Evolutionary conservation across 2,113 vertebrate genomes (phyloP).

Genomic region (Mesoclemmys tuberculata): DNA sequence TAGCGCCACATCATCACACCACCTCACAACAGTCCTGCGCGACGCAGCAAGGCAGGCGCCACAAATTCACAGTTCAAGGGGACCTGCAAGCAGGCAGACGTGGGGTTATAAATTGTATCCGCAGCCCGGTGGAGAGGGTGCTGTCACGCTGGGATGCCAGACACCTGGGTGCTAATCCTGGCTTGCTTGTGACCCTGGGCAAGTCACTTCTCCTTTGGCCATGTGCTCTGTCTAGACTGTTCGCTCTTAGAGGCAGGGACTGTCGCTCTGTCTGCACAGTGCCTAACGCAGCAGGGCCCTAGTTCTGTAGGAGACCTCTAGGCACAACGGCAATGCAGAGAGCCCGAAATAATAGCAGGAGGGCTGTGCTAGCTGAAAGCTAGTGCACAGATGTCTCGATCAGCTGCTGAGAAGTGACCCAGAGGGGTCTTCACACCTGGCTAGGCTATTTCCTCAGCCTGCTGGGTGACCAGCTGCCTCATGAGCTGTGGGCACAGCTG

Average conservation of each 20-base stretch:
- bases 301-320: neutral
- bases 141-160: neutral
- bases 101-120: too few species aligned
- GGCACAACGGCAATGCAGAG: too few species aligned
- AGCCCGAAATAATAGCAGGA: neutral
- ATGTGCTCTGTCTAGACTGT: too few species aligned
- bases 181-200: neutral
- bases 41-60: neutral
- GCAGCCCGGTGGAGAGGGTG: neutral
- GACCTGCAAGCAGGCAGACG: too few species aligned
- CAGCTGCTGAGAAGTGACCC: rapidly evolving
- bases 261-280: neutral
- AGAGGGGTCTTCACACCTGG: neutral
- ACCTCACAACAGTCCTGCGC: neutral
- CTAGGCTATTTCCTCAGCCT: too few species aligned
- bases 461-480: too few species aligned
- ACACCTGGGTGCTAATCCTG: neutral
- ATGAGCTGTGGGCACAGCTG: neutral
- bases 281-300: too few species aligned
- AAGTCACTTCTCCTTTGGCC: too few species aligned
- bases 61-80: too few species aligned
- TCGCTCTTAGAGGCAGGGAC: neutral
- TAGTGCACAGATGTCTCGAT: neutral
- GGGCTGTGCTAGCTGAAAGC: neutral
- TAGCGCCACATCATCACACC: too few species aligned